phyloP scores from a whole-genome alignment of 2,113 vertebrate genomes.

The Tenrec ecaudatus region DNA sequence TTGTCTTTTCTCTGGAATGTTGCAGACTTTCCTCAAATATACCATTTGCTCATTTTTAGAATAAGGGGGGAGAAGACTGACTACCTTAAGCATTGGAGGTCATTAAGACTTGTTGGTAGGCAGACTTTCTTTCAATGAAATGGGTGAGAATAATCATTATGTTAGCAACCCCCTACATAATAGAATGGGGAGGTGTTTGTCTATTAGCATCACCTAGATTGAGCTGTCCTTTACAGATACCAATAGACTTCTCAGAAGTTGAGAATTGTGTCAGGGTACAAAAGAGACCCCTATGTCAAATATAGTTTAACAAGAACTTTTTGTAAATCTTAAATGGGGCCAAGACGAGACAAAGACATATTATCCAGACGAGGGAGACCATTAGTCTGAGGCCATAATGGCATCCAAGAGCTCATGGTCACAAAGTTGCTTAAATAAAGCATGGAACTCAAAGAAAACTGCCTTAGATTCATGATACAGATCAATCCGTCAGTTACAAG shows the following conservation, averaged over 20 bases:
- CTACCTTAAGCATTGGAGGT: neutral
- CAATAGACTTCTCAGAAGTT: neutral
- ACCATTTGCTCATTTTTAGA: slow-evolving; percentile 34
- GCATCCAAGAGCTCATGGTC: too few species aligned
- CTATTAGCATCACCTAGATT: fast-evolving
- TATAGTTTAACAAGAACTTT: too few species aligned
- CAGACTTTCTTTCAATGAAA: neutral
- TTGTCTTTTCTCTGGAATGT: slow-evolving; percentile 23
- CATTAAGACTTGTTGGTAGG: neutral
- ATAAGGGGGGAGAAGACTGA: neutral
- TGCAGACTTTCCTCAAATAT: slow-evolving; percentile 28
- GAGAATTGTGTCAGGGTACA: too few species aligned
- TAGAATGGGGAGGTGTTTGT: neutral
- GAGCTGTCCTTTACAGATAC: neutral
- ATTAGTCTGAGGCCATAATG: too few species aligned
- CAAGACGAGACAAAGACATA: too few species aligned
- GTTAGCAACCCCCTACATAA: neutral
- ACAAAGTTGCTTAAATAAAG: too few species aligned
- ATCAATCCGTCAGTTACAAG: too few species aligned
- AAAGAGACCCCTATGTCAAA: too few species aligned
- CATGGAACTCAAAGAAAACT: too few species aligned
- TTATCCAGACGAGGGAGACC: too few species aligned
- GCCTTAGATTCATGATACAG: too few species aligned
- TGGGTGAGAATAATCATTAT: neutral
- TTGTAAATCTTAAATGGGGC: too few species aligned